These are phyloP conservation scores for Indri indri DNA, from an alignment of 2,113 vertebrate genomes.

Conservation along the genomic window DNA sequence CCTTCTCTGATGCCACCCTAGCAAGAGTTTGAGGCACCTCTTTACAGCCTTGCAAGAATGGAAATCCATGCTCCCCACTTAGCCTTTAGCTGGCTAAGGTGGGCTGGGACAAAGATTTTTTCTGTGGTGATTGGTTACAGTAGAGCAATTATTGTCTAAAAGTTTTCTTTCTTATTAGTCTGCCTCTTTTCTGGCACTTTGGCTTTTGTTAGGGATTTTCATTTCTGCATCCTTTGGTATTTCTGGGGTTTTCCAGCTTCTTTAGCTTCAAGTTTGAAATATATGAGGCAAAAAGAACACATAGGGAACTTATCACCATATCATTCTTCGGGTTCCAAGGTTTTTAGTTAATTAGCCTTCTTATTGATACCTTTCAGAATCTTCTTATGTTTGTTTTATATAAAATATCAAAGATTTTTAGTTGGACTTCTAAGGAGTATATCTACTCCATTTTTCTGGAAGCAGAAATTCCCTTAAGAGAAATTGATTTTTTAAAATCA, in stretches of 20 bases:
- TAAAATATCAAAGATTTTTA: neutral
- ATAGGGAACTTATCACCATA: neutral
- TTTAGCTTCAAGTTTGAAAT: neutral
- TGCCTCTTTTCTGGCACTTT: neutral
- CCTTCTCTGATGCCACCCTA: neutral
- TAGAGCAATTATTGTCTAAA: neutral
- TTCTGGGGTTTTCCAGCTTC: neutral
- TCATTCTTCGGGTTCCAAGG: neutral
- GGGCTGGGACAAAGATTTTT: rapidly evolving
- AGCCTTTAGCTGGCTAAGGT: neutral
- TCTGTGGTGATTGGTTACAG: neutral
- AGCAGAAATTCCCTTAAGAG: neutral
- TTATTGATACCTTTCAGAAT: neutral
- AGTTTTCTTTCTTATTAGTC: neutral
- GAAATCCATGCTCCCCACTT: neutral
- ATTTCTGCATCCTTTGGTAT: neutral
- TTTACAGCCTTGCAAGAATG: neutral
- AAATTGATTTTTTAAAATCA: neutral
- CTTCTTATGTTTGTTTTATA: neutral
- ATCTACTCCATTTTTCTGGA: neutral
- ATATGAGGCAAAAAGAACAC: neutral
- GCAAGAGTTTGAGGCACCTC: neutral
- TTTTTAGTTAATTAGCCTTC: neutral
- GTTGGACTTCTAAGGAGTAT: neutral
- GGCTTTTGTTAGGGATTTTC: neutral